phyloP scores from a whole-genome alignment of 2,797 vertebrate genomes.

The Hipposideros larvatus region DNA sequence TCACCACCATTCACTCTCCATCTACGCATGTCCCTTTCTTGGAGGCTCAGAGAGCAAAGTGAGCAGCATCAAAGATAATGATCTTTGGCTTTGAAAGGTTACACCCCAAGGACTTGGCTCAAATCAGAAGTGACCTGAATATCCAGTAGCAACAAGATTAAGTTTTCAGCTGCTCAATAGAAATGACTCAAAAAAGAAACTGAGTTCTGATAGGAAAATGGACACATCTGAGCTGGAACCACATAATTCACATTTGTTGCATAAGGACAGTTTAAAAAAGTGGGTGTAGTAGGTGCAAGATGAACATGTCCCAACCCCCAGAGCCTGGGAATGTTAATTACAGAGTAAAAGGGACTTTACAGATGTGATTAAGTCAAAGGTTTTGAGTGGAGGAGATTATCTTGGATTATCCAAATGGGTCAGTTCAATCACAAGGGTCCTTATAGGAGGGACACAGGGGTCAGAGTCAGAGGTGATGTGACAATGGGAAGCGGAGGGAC shows the following conservation, averaged over 20 bases:
- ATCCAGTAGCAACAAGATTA: background rate
- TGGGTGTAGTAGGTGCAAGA: background rate
- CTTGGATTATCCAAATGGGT: background rate
- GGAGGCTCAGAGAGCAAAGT: background rate
- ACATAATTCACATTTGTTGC: background rate
- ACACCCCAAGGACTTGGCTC: background rate
- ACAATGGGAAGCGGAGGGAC: background rate
- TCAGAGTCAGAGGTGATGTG: background rate
- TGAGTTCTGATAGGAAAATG: background rate
- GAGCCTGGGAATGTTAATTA: background rate
- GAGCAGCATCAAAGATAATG: background rate
- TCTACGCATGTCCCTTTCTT: background rate
- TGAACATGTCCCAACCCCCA: rapidly evolving
- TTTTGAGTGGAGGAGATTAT: background rate
- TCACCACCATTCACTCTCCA: background rate
- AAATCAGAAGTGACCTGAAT: background rate
- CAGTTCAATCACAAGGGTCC: too few relatives aligned
- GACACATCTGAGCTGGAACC: background rate
- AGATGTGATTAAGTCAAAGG: background rate
- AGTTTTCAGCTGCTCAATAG: background rate
- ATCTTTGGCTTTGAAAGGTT: background rate
- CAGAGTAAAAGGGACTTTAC: background rate
- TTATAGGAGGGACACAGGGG: background rate
- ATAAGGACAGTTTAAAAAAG: background rate
- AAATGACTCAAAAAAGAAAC: background rate